Base-by-base conservation (phyloP, 2,888 invertebrate species). In the Aphidoletes aphidimyza region DNA sequence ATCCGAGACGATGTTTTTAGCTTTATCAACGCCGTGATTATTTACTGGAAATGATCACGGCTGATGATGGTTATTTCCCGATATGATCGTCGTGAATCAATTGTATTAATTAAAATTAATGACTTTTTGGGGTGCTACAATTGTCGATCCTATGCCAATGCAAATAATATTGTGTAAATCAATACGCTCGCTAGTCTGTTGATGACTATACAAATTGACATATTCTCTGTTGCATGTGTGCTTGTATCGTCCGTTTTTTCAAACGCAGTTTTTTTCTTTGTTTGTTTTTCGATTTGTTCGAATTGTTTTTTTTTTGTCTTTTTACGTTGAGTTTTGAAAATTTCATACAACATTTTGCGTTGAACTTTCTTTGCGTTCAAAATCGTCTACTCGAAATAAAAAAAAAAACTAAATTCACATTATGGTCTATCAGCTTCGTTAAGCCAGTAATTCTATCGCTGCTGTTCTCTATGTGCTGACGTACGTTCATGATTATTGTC, bases 401-500 rank as follows among this genome's bases (percentile, higher is more conserved):
- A 11, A 26, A 26, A 5, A 22, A 22, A 26, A 54, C n/a, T 5
- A 26, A 54, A 54, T 54, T 54, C 11, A 26, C 5, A 54, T 8
- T 54, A 54, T 54, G n/a, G 1, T 54, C 22, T 54, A n/a, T n/a
- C n/a, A n/a, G n/a, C n/a, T n/a, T 49, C 17, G 54, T 17, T 5
- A 54, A n/a, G 26, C 9, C 54, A 54, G 26, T 19, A 19, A 54
- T 26, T 54, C 22, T 54, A 54, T 69, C 69, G 30, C 69, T 69
- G 11, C 14, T 69, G 69, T 30, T 69, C 69, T 69, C 30, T 69
- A 69, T 30, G 2, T 30, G 69, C 34, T 69, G 69, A 69, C 69
- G 69, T 69, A 69, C 30, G 30, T 30, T n/a, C 2, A 30, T 69
- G 69, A 69, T 69, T 69, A 69, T 69, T 69, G 69, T n/a, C 69